A percentile compares a stretch with the other conserved stretches of the same genome.
These are phyloP conservation scores for Andrena cerasifolii DNA, from an alignment of 1,140 invertebrate species.

Conservation along the genomic window DNA sequence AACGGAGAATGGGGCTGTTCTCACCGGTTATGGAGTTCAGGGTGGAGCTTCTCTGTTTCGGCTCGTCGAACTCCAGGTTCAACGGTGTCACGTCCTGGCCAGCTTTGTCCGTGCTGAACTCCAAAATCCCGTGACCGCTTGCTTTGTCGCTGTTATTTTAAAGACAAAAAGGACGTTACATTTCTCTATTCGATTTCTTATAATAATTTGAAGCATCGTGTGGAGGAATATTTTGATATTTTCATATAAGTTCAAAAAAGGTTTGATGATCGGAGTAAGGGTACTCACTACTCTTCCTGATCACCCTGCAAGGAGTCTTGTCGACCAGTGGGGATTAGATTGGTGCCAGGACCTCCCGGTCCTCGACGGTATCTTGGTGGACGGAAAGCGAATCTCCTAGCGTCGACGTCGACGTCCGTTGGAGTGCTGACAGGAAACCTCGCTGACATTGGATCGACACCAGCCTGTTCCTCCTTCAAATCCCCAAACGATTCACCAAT, in stretches of 20 bases:
- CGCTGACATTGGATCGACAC: conserved; percentile 85
- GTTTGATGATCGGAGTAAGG: not conserved
- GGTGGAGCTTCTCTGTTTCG: conserved; percentile 86
- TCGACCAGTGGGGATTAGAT: conserved; percentile 75
- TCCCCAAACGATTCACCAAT: not conserved
- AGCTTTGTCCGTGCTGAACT: conserved; percentile 94
- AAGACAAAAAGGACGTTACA: not conserved
- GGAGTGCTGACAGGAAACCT: conserved; percentile 79
- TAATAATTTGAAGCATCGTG: too few relatives aligned
- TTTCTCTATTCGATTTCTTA: too few relatives aligned
- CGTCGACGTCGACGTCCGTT: conserved; percentile 82
- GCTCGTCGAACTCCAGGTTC: conserved; percentile 90
- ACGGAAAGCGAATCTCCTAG: conserved; percentile 82
- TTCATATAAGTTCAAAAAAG: not conserved
- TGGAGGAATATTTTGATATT: too few relatives aligned
- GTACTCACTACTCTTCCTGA: conserved; percentile 80
- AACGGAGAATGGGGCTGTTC: conserved; percentile 26
- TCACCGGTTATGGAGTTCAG: conserved; percentile 89
- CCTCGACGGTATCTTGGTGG: conserved; percentile 81
- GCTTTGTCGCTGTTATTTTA: conserved; percentile 78
- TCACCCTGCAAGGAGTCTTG: conserved; percentile 80
- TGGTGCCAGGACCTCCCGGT: conserved; percentile 72
- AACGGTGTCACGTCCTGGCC: conserved; percentile 94
- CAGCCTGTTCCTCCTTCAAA: conserved; percentile 86
- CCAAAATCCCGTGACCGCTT: conserved; percentile 88